phyloP scores from a whole-genome alignment of 2,888 invertebrate genomes.

The Drosophila melanosoma region DNA sequence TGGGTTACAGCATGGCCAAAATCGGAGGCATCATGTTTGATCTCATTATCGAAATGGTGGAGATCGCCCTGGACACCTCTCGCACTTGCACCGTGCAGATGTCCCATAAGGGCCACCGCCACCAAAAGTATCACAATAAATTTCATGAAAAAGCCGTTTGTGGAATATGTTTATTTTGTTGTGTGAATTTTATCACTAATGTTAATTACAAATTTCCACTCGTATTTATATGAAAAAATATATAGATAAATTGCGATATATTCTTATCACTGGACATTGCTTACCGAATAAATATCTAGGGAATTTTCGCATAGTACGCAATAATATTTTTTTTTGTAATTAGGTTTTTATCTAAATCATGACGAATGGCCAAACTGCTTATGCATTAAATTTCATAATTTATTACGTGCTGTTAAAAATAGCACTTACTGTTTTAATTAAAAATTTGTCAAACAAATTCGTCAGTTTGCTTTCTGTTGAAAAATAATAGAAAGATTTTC shows the following conservation, averaged over 20 bases:
- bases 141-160: conserved; percentile 44
- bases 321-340: not conserved
- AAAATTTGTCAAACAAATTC: not conserved
- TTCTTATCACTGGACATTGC: conserved; percentile 35
- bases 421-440: not conserved
- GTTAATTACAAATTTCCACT: not conserved
- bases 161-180: conserved; percentile 1
- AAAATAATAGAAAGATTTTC: not conserved
- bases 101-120: conserved; percentile 37
- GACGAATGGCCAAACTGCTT: not conserved
- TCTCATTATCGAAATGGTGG: conserved; percentile 27
- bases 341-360: conserved; percentile 3
- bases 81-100: conserved; percentile 36
- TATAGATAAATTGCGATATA: conserved; percentile 34
- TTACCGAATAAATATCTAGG: not conserved
- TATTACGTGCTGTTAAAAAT: not conserved
- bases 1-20: conserved; percentile 53
- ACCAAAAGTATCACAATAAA: conserved; percentile 31
- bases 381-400: not conserved
- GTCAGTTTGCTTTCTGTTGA: not conserved
- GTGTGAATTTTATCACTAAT: conserved; percentile 39
- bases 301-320: not conserved
- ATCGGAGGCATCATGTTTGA: conserved; percentile 42
- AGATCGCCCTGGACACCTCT: conserved; percentile 43
- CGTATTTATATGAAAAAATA: conserved; percentile 52